Base-by-base conservation (phyloP, 2,113 vertebrate species). In the Chionomys nivalis region DNA sequence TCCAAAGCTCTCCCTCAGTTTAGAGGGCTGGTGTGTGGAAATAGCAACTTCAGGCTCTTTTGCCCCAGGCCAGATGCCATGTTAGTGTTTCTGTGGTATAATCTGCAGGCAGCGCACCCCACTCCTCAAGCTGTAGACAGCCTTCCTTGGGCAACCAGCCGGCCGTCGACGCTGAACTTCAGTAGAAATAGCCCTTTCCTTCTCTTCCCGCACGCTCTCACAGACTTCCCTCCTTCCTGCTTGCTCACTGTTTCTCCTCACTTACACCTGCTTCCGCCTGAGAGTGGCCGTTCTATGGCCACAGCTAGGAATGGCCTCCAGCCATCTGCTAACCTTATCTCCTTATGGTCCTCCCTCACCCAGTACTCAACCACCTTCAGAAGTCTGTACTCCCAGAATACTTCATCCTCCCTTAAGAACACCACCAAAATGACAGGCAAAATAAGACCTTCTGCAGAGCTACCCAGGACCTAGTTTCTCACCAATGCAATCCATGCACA, bases 361-460 rank as follows among this genome's bases (percentile, higher is more conserved):
- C 63, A 66, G 78, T 85, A 79, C 31, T n/a, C 36, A 52, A 52
- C 44, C 89, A 93, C 63, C 85, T 90, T 77, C n/a, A 87, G 75
- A 87, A n/a, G 33, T 9, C 49, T 76, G 3, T 73, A n/a, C 94
- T 39, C 58, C 36, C 19, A 7, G 16, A 93, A 83, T 24, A 61
- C 33, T 66, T 70, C 65, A 47, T 83, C 70, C 52, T 85, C n/a
- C 89, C 42, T 68, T 13, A 19, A 95, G 72, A 92, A 88, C 0
- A 0, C 47, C 52, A 36, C 13, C 55, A 78, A 94, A 76, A 70
- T 90, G 49, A 88, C 10, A 79, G 23, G 28, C 83, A 82, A 85
- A 96, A n/a, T 52, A 93, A 85, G 68, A 87, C 63, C 66, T 49
- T 77, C 90, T 31, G 33, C 42, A 72, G 73, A 21, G 5, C 31